These are phyloP conservation scores for Nesometra sesokonis DNA, from an alignment of 35 echinoderm and acorn worm genomes.

Conservation along the genomic window DNA sequence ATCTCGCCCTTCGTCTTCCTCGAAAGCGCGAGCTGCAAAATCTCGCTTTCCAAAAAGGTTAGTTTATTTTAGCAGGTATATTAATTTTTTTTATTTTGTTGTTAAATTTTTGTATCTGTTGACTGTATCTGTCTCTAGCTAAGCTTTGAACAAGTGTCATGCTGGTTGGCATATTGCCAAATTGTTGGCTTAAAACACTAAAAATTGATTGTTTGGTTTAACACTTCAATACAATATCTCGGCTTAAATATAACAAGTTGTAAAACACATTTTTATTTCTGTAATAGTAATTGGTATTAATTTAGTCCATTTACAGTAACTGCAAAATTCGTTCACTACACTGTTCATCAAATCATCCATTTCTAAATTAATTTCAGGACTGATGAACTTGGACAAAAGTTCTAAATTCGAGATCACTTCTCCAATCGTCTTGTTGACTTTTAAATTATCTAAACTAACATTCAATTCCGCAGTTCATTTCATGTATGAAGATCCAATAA, in stretches of 20 bases:
- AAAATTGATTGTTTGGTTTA: background rate
- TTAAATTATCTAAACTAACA: background rate
- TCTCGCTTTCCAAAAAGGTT: background rate
- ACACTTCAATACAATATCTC: too few relatives aligned
- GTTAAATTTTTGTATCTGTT: too few relatives aligned
- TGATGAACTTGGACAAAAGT: background rate
- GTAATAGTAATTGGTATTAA: background rate
- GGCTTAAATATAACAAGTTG: too few relatives aligned
- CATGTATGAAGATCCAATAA: background rate
- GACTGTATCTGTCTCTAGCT: too few relatives aligned
- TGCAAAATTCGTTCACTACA: background rate
- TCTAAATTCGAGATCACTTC: background rate
- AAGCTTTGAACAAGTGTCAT: too few relatives aligned
- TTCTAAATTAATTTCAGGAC: background rate
- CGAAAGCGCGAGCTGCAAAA: background rate
- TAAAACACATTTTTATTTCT: too few relatives aligned
- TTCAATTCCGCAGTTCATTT: background rate
- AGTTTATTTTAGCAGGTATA: background rate
- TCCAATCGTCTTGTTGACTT: background rate
- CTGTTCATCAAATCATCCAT: background rate
- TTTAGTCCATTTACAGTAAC: background rate
- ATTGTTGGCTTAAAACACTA: background rate
- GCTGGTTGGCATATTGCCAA: background rate
- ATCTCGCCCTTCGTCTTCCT: background rate
- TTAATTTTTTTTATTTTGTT: too few relatives aligned